Evolutionary conservation across 1,140 invertebrate species (phyloP).

Genomic region (Heliconius melpomene): DNA sequence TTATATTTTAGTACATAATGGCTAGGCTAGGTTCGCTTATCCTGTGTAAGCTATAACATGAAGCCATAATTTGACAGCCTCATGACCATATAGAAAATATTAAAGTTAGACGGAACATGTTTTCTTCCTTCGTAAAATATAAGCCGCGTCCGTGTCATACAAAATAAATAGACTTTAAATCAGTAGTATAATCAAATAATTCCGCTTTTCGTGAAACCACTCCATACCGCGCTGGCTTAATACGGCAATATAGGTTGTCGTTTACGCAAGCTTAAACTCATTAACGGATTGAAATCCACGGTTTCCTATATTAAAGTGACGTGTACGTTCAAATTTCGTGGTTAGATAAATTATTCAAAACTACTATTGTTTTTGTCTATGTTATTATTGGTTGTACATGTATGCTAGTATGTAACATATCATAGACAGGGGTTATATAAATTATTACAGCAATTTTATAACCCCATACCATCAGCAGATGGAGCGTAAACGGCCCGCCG

Average conservation of each 20-base stretch:
- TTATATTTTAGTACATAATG: too few relatives aligned
- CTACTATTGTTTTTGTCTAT: too few relatives aligned
- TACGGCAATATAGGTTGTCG: neutral
- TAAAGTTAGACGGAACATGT: too few relatives aligned
- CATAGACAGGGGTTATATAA: neutral
- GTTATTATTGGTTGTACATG: too few relatives aligned
- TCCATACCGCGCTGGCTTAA: neutral
- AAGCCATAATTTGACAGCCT: too few relatives aligned
- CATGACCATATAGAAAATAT: too few relatives aligned
- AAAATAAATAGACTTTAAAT: too few relatives aligned
- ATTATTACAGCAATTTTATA: conserved; percentile 14
- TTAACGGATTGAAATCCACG: neutral
- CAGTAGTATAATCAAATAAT: neutral
- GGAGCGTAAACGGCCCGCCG: conserved; percentile 66
- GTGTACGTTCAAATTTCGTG: neutral
- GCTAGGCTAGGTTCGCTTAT: too few relatives aligned
- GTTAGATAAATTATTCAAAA: neutral
- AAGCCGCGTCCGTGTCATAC: too few relatives aligned
- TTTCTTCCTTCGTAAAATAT: too few relatives aligned
- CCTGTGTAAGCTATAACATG: too few relatives aligned
- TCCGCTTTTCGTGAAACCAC: neutral
- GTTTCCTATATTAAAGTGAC: neutral
- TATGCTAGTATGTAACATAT: neutral
- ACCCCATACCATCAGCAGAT: conserved; percentile 50
- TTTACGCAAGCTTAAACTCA: neutral